Evolutionary conservation across 2,797 vertebrate genomes (phyloP).

Genomic region (Karalla daura): DNA sequence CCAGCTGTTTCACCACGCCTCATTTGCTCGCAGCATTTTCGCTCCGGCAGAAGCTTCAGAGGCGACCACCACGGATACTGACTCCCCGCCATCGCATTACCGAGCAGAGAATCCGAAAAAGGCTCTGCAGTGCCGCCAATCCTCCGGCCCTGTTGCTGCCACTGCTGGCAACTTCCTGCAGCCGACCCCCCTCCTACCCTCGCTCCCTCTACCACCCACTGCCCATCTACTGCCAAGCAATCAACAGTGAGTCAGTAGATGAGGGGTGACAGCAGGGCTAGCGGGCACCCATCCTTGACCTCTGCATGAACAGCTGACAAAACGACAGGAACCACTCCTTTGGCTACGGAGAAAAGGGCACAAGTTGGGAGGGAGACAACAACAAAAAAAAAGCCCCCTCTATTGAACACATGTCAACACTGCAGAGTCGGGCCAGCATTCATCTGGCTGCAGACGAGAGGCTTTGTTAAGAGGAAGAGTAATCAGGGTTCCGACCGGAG

Average conservation of each 20-base stretch:
- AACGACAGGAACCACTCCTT: constrained; percentile 54
- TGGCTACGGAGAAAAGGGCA: constrained; percentile 63
- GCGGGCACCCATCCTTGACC: constrained; percentile 68
- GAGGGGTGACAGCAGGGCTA: constrained; percentile 64
- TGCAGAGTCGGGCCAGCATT: constrained; percentile 34
- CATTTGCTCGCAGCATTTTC: constrained; percentile 77
- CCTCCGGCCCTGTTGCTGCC: constrained; percentile 30
- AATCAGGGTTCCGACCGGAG: constrained; percentile 25
- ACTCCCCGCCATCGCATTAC: constrained; percentile 21
- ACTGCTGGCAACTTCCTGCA: constrained; percentile 40
- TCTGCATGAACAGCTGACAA: constrained; percentile 64
- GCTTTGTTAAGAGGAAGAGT: constrained; percentile 22
- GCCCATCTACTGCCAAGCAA: constrained; percentile 53
- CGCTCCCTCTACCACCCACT: constrained; percentile 52
- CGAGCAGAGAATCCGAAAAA: constrained; percentile 38
- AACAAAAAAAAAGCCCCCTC: constrained; percentile 52
- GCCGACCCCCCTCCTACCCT: no score
- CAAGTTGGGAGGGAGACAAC: constrained; percentile 44
- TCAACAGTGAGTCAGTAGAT: constrained; percentile 60
- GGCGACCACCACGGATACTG: constrained; percentile 37
- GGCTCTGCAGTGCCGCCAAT: constrained; percentile 36
- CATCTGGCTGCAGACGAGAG: constrained; percentile 36
- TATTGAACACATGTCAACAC: constrained; percentile 59
- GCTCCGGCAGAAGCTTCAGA: constrained; percentile 63
- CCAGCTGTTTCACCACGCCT: constrained; percentile 80